Conservation (phyloP, 2,113 vertebrate genomes). For the Brienomyrus longianalis region DNA sequence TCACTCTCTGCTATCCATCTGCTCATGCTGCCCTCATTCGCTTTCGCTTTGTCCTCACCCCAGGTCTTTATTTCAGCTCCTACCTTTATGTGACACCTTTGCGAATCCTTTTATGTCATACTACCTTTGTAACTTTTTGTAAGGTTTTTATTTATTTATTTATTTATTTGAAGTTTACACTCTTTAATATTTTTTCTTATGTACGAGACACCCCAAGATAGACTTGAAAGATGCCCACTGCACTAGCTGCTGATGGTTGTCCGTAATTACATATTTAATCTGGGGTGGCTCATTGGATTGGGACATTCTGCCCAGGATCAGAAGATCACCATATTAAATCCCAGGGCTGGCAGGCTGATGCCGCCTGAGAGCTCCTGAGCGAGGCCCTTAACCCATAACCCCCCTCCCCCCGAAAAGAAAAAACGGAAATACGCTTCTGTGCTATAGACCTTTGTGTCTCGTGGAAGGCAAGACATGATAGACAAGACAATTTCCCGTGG, state of each 20-base stretch:
- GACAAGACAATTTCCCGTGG: neutral
- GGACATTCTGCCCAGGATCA: neutral
- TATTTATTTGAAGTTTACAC: neutral
- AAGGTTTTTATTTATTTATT: neutral
- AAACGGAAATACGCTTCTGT: neutral
- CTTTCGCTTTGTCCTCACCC: neutral
- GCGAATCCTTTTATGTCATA: neutral
- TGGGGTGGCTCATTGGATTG: neutral
- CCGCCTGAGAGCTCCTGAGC: neutral
- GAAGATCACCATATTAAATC: neutral
- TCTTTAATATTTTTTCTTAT: neutral
- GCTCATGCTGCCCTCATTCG: neutral
- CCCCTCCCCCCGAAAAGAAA: too few relatives aligned
- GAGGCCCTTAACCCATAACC: neutral
- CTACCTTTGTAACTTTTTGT: neutral
- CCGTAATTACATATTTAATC: neutral
- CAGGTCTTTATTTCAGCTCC: neutral
- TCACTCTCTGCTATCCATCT: neutral
- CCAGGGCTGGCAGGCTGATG: neutral
- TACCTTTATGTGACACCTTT: neutral
- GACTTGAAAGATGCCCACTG: neutral
- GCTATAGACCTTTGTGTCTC: neutral
- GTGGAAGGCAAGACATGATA: neutral
- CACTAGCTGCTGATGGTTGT: neutral
- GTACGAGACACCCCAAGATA: neutral